Base-by-base conservation (phyloP, 2,888 invertebrate species). In the Teleiodes luculella region DNA sequence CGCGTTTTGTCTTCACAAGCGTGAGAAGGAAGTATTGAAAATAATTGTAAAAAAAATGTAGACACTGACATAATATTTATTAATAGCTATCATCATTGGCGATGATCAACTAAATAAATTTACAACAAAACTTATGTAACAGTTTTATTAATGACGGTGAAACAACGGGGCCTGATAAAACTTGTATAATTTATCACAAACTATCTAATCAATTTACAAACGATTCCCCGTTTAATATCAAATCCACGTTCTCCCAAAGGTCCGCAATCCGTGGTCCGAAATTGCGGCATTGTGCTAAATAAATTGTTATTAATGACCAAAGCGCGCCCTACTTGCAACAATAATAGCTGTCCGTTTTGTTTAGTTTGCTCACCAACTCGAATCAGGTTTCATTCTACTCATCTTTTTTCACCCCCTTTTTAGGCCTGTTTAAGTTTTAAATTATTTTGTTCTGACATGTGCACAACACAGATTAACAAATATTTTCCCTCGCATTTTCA, bases 271-370 rank as follows among this genome's bases (percentile, higher is more conserved):
- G 79, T 76, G 75, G 76, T 69, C 77, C 78, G 67, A 84, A 81
- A 83, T 83, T 81, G 80, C 80, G 82, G 81, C 72, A 83, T 86
- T 87, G 86, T 86, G 80, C 76, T 80, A 82, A 87, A 87, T 87
- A 87, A 86, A 89, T 88, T 86, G 84, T 89, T 86, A 88, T 88
- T 88, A 88, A 88, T 87, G 84, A 86, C 82, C 78, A 71, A 74
- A 84, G 80, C 83, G 80, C 73, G 81, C 77, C 75, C 76, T 76
- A 78, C 78, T 83, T 78, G 72, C 74, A 67, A 74, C 79, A 74
- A 80, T 83, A 86, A 83, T 80, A 74, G 78, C 73, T 63, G 74
- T 67, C 72, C 72, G 74, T 80, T 83, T 55, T 54, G 59, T 50
- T 53, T 52, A 48, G 24, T 24, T 24, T 24, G 24, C 24, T 1